Base-by-base conservation (phyloP, 2,113 vertebrate species). In the Tachysurus fulvidraco region DNA sequence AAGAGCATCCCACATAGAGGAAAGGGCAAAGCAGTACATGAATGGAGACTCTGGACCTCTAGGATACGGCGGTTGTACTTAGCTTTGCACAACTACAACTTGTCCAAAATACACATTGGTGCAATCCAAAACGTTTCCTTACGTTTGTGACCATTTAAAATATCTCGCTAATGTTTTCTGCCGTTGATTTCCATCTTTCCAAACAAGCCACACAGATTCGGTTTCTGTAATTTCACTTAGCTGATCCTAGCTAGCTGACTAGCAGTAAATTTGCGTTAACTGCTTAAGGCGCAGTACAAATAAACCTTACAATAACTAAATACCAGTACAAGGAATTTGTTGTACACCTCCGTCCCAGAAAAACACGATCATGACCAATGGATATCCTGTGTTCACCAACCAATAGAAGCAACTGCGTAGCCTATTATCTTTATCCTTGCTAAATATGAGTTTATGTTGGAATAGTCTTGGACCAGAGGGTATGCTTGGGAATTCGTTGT, bases 391-490 rank as follows among this genome's bases (percentile, higher is more conserved):
- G 67, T 83, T 89, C n/a, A 69, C 83, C 44, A 71, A 85, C 81
- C 74, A 67, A 54, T 23, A 83, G 85, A 76, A 86, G 87, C 89
- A 91, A 90, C 90, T 93, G 92, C 93, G 94, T 87, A 92, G 91
- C 92, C 83, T 83, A 50, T 67, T 50, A 90, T 86, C 79, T 86
- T 88, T 91, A 92, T 91, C 87, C 90, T 92, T 91, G 93, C 94
- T 83, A 94, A 94, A 96, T 93, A 93, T 93, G 94, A 95, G 94
- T 96, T 93, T 95, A 94, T 95, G 95, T 95, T 94, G 95, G 95
- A 94, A 95, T 95, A 95, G 89, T 95, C 93, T 93, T 93, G 94
- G 94, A 95, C 93, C 92, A 93, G 93, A 93, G 94, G 95, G 92
- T 94, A 94, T 96, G 95, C 93, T 96, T 95, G 95, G 95, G 95